Evolutionary conservation across 2,113 vertebrate genomes (phyloP).

Genomic region (Cervus canadensis): DNA sequence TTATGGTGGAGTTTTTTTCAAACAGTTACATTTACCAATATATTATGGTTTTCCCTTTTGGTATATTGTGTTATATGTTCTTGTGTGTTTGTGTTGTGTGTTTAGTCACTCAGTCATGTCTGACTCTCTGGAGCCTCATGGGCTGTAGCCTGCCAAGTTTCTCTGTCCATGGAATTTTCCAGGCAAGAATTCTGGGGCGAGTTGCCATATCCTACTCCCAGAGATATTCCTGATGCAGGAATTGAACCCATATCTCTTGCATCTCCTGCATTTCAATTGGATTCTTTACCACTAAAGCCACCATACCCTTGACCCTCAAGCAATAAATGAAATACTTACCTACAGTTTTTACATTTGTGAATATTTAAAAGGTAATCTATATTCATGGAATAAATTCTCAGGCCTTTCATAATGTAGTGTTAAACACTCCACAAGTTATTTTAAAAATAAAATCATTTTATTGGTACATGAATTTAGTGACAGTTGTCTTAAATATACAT

Average conservation of each 20-base stretch:
- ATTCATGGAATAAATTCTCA: neutral
- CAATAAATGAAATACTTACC: neutral
- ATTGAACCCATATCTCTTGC: too few relatives aligned
- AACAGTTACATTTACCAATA: neutral
- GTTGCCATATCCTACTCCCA: too few relatives aligned
- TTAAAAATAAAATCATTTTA: neutral
- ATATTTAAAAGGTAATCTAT: neutral
- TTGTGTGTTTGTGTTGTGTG: too few relatives aligned
- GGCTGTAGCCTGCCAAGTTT: too few relatives aligned
- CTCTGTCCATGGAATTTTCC: too few relatives aligned
- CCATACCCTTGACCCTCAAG: neutral
- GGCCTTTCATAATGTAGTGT: neutral
- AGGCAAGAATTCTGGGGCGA: too few relatives aligned
- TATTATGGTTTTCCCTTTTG: neutral
- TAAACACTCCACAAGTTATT: neutral
- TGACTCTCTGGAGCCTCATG: too few relatives aligned
- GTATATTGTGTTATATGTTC: neutral
- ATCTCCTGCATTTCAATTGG: too few relatives aligned
- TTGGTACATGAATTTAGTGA: neutral
- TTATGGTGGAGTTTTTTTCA: neutral
- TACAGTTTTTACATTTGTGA: neutral
- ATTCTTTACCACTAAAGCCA: too few relatives aligned
- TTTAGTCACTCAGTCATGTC: too few relatives aligned
- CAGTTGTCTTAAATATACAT: neutral
- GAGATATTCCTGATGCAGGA: too few relatives aligned